These are phyloP conservation scores for Antrozous pallidus DNA, from an alignment of 2,797 vertebrate genomes.

Conservation along the genomic window DNA sequence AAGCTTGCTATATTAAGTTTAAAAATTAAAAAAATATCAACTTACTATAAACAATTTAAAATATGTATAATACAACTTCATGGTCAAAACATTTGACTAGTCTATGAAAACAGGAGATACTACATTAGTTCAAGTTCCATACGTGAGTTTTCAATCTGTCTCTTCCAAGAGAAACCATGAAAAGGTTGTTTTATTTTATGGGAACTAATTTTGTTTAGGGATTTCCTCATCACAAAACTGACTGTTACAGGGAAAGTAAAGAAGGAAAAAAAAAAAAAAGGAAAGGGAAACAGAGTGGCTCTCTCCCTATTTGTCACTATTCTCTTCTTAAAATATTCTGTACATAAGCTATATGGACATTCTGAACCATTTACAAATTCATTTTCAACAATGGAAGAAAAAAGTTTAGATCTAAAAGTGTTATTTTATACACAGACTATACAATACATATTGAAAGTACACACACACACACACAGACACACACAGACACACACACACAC, in stretches of 20 bases:
- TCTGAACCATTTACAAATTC: slow-evolving; percentile 23
- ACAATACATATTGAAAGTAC: slow-evolving; percentile 38
- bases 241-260: slow-evolving; percentile 56
- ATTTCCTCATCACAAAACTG: slow-evolving; percentile 52
- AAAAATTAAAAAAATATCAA: slow-evolving; percentile 88
- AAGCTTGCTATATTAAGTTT: slow-evolving; percentile 83
- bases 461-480: no score
- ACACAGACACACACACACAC: slow-evolving; percentile 7
- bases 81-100: slow-evolving; percentile 80
- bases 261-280: slow-evolving; percentile 29
- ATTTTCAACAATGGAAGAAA: slow-evolving; percentile 67
- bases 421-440: slow-evolving; percentile 75
- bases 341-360: slow-evolving; percentile 42
- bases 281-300: slow-evolving; percentile 41
- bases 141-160: slow-evolving; percentile 71
- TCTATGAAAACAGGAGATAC: slow-evolving; percentile 81
- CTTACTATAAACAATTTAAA: slow-evolving; percentile 88
- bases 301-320: slow-evolving; percentile 65
- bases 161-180: slow-evolving; percentile 51
- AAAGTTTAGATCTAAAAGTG: slow-evolving; percentile 75
- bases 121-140: slow-evolving; percentile 74
- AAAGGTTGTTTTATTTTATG: slow-evolving; percentile 48
- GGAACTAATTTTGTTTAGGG: slow-evolving; percentile 65
- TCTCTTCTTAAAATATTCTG: slow-evolving; percentile 60
- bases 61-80: slow-evolving; percentile 85